Conservation (phyloP, 2,888 invertebrate genomes). For the Cataglyphis cursor region DNA sequence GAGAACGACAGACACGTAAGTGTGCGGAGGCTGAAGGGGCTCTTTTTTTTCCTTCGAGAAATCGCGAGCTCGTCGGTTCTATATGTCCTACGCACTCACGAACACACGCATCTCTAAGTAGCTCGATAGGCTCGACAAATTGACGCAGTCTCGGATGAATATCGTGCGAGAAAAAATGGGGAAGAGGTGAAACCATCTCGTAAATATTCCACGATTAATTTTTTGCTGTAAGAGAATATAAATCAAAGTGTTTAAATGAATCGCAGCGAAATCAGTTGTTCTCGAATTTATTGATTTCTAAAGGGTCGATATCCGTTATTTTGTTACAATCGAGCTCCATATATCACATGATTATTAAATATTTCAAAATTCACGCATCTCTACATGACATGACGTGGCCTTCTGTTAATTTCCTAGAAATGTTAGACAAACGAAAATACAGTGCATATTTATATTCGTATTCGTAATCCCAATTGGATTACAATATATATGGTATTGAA, state of each 20-base stretch:
- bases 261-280: constrained; percentile 48
- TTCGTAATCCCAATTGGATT: neutral
- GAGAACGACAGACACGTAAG: constrained; percentile 54
- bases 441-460: neutral
- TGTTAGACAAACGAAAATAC: neutral
- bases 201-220: constrained; percentile 82
- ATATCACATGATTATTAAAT: constrained; percentile 7
- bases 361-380: neutral
- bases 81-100: constrained; percentile 53
- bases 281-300: constrained; percentile 63
- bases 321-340: too few relatives aligned
- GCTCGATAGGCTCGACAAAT: constrained; percentile 62
- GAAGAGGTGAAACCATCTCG: constrained; percentile 72
- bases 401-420: neutral
- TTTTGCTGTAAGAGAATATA: constrained; percentile 67
- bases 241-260: constrained; percentile 61
- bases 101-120: constrained; percentile 53
- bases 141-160: constrained; percentile 61
- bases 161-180: constrained; percentile 39
- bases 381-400: neutral
- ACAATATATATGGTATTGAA: neutral
- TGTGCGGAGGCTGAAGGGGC: constrained; percentile 62
- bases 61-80: constrained; percentile 29
- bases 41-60: constrained; percentile 75
- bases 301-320: constrained; percentile 56